Evolutionary conservation across 92 coral and sea anemone genomes (phyloP).

Genomic region (Micromussa lordhowensis): DNA sequence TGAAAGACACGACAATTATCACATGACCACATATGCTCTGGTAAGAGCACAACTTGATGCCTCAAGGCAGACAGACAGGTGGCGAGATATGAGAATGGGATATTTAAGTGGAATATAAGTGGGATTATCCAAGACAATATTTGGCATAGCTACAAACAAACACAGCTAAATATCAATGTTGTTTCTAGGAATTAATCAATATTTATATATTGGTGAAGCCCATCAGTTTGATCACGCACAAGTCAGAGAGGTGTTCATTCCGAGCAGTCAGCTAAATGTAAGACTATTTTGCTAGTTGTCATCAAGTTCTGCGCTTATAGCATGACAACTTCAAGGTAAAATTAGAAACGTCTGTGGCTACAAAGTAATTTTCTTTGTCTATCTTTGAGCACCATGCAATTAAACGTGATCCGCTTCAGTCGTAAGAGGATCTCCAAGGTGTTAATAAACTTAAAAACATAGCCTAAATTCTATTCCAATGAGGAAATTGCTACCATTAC

Average conservation of each 20-base stretch:
- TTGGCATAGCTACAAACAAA: conserved; percentile 1
- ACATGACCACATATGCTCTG: conserved; percentile 1
- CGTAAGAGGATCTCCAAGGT: conserved; percentile 2
- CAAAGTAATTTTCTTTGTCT: background rate
- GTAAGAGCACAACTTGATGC: conserved; percentile 7
- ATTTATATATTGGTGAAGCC: background rate
- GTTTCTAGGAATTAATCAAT: background rate
- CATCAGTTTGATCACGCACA: background rate
- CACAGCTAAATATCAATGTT: background rate
- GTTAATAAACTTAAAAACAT: background rate
- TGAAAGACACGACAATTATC: conserved; percentile 18
- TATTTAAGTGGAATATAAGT: background rate
- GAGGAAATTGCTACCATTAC: background rate
- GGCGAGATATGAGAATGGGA: background rate
- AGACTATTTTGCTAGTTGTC: background rate
- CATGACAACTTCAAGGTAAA: background rate
- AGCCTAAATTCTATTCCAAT: background rate
- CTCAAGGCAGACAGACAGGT: background rate
- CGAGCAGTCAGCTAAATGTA: background rate
- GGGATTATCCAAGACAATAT: background rate
- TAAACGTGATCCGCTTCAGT: background rate
- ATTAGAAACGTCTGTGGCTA: background rate
- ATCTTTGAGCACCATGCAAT: conserved; percentile 12
- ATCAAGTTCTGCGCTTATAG: background rate
- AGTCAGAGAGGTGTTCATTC: background rate